Evolutionary conservation across 2,797 vertebrate species (phyloP), one percentile per base, ranked within the genome.

Genomic region (Anguilla marmorata): DNA sequence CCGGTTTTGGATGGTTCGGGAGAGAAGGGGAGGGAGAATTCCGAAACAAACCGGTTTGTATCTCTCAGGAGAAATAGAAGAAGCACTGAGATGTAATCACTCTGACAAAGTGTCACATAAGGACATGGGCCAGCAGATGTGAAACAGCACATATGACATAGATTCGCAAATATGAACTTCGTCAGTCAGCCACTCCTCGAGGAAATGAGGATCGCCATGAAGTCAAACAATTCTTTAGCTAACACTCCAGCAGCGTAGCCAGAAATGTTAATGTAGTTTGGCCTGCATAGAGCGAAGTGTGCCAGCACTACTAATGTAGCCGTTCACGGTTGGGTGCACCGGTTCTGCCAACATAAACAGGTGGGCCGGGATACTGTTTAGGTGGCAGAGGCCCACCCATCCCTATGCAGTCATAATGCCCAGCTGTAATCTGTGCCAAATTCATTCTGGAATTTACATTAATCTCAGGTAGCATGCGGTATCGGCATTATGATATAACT

Each of bases 31-130:
- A 21, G 37, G 33, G 56, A 3, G 45, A 79, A 79, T 85, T 24
- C 82, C 48, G 48, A 12, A 84, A n/a, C 82, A 54, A 84, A 84
- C 48, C 82, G 63, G 27, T 56, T 85, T 24, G 54, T 54, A 60
- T 14, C 84, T 33, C 48, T 56, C 50, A 37, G n/a, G 56, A 58
- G 84, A 58, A 58, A 85, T 0, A 16, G 12, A 21, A 33, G 50
- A 60, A 58, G 52, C 30, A 21, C 24, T 56, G n/a, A 85, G 56
- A 16, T 85, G 37, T 60, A 56, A 85, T 58, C 56, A 21, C 16
- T n/a, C 84, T 85, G n/a, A 50, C 2, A 85, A 19, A 33, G 30
- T 33, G 52, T 33, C 37, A 37, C 50, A 7, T 58, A 8, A 60
- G 52, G 27, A 37, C 3, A 85, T 19, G 7, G 56, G 37, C 37